Evolutionary conservation across 2,888 invertebrate genomes (phyloP).

Genomic region (Pristionchus arcanus): DNA sequence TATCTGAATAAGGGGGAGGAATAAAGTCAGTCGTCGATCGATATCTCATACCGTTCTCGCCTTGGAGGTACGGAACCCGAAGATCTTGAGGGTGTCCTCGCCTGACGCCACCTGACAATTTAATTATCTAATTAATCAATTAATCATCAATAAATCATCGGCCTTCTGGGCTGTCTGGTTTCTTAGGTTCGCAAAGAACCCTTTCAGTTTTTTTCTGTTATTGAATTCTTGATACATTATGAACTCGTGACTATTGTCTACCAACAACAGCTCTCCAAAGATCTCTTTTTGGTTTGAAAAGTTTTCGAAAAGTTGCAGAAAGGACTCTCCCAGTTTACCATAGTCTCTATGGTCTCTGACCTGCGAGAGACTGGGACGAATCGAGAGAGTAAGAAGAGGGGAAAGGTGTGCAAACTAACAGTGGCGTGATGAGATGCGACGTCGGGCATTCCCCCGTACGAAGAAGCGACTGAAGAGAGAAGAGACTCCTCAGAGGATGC

Average conservation of each 20-base stretch:
- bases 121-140: not conserved
- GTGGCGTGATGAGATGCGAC: conserved; percentile 25
- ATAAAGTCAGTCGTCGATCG: too few relatives aligned
- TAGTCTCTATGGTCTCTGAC: too few relatives aligned
- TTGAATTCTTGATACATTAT: not conserved
- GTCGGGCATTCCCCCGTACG: conserved; percentile 38
- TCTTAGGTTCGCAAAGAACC: too few relatives aligned
- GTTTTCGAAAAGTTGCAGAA: too few relatives aligned
- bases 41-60: conserved; percentile 58
- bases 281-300: too few relatives aligned
- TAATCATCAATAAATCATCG: not conserved
- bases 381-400: too few relatives aligned
- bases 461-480: not conserved
- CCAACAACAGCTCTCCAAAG: too few relatives aligned
- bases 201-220: not conserved
- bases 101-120: conserved; percentile 56
- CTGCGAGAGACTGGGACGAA: too few relatives aligned
- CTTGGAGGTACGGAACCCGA: conserved; percentile 61
- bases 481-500: conserved; percentile 33
- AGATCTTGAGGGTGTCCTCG: conserved; percentile 68
- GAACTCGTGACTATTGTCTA: not conserved
- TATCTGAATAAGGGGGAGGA: conserved; percentile 57
- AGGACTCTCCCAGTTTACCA: too few relatives aligned
- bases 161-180: too few relatives aligned
- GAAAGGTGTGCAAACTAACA: not conserved